These are phyloP conservation scores for Drosophila pachea DNA, from an alignment of 1,140 invertebrate species.

Conservation along the genomic window DNA sequence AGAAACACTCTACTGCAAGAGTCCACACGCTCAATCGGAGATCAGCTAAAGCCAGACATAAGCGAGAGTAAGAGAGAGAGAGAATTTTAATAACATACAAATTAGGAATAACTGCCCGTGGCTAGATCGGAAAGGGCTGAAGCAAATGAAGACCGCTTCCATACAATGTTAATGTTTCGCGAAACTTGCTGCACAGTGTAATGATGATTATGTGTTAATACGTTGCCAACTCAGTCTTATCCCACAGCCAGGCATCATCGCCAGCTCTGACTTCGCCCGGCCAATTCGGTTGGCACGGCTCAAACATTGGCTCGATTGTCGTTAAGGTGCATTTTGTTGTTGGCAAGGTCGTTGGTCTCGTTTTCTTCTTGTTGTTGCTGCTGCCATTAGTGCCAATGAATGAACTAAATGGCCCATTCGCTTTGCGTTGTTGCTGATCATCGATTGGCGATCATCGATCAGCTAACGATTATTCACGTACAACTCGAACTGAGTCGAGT, in stretches of 20 bases:
- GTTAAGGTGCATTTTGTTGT: constrained; percentile 49
- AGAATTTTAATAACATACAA: too few relatives aligned
- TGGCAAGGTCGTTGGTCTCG: constrained; percentile 15
- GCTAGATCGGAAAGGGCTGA: too few relatives aligned
- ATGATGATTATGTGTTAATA: constrained; percentile 53
- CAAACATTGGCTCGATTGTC: constrained; percentile 59
- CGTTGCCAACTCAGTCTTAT: constrained; percentile 29
- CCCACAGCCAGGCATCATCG: constrained; percentile 5
- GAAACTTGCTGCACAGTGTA: constrained; percentile 35
- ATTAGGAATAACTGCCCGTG: too few relatives aligned
- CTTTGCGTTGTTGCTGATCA: constrained; percentile 45
- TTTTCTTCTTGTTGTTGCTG: constrained; percentile 19
- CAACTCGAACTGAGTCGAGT: constrained; percentile 4
- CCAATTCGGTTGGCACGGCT: constrained; percentile 44
- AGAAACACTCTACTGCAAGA: constrained; percentile 26
- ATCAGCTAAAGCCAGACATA: neutral
- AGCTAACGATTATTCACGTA: constrained; percentile 52
- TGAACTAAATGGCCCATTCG: constrained; percentile 66
- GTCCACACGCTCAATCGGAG: neutral
- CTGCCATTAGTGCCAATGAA: constrained; percentile 68
- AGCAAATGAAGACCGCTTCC: too few relatives aligned
- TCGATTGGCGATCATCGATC: constrained; percentile 65
- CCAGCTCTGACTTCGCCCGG: constrained; percentile 31
- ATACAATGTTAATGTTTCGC: too few relatives aligned
- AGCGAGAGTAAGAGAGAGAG: neutral